Conservation (phyloP, 2,797 vertebrate genomes). For the Telmatherina bonti region DNA sequence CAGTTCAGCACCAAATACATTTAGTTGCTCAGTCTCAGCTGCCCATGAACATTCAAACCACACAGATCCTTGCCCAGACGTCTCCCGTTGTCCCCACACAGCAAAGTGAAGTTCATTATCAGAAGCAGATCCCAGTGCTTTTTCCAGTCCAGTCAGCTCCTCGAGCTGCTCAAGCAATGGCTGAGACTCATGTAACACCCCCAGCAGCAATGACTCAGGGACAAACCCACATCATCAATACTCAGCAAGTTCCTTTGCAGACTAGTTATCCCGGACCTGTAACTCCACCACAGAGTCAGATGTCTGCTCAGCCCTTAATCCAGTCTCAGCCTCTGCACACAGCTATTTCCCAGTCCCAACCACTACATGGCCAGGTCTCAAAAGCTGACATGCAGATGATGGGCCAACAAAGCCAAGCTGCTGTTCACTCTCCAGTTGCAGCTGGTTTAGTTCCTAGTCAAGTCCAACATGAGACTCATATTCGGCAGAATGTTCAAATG, state of each 20-base stretch:
- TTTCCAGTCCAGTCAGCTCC: conserved; percentile 61
- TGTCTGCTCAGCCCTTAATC: conserved; percentile 59
- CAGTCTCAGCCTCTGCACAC: conserved; percentile 57
- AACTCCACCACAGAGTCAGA: conserved; percentile 59
- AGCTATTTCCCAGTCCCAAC: conserved; percentile 46
- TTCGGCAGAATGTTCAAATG: conserved; percentile 62
- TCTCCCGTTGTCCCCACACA: conserved; percentile 59
- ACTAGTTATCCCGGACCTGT: conserved; percentile 65
- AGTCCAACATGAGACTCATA: conserved; percentile 55
- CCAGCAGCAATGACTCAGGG: conserved; percentile 54
- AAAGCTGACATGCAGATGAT: conserved; percentile 50
- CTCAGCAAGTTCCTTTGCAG: conserved; percentile 69
- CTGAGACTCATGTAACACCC: conserved; percentile 56
- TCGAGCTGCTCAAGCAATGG: conserved; percentile 46
- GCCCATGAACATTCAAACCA: conserved; percentile 61
- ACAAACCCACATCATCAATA: conserved; percentile 63
- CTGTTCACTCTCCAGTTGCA: conserved; percentile 47
- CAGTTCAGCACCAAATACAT: conserved; percentile 64
- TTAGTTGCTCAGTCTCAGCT: conserved; percentile 65
- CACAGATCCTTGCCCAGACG: conserved; percentile 61
- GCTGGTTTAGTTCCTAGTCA: conserved; percentile 48
- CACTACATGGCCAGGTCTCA: conserved; percentile 42
- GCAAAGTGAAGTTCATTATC: conserved; percentile 61
- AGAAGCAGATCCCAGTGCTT: conserved; percentile 67
- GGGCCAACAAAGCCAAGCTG: conserved; percentile 59